Base-by-base conservation (phyloP, 2,888 invertebrate species). In the Bellardia bayeri region DNA sequence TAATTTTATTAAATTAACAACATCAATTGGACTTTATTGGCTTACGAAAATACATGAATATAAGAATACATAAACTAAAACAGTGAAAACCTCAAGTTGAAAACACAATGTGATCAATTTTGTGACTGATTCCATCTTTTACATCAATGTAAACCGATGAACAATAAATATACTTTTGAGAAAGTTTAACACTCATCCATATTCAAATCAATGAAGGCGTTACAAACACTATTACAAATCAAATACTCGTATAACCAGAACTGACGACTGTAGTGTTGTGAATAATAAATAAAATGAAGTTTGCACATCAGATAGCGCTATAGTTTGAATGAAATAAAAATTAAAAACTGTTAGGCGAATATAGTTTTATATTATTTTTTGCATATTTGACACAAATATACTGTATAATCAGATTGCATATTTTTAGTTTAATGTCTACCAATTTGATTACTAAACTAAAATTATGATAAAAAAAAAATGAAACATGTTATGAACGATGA, bases 351-450 rank as follows among this genome's bases (percentile, higher is more conserved):
- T 45, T 42, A 63, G 23, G 66, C 56, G 40, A 40, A 61, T 40
- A 56, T 40, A 7, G n/a, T 30, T 61, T 54, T 33, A 64, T 54
- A 23, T 4, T 58, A 37, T 11, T 58, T 54, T 54, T 56, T 56
- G 56, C 51, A 40, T 40, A 74, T 66, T 74, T 68, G 74, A 74
- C 74, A 82, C 74, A 66, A 37, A 66, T 82, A 54, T 49, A 61
- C 49, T 33, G 11, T 42, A 16, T 64, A 56, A 74, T 56, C 72
- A 23, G 72, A 64, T 64, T 56, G 11, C 63, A 33, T 64, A n/a
- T 23, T 51, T 16, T 71, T 68, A 3, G 23, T 8, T 16, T 1
- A n/a, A 49, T n/a, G 30, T 37, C 54, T 72, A 30, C 54, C 72
- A 64, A 14, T 80, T 66, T 61, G 8, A 51, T 23, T 7, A 30